Base-by-base conservation (phyloP, 2,888 invertebrate species). In the Carcina quercana region DNA sequence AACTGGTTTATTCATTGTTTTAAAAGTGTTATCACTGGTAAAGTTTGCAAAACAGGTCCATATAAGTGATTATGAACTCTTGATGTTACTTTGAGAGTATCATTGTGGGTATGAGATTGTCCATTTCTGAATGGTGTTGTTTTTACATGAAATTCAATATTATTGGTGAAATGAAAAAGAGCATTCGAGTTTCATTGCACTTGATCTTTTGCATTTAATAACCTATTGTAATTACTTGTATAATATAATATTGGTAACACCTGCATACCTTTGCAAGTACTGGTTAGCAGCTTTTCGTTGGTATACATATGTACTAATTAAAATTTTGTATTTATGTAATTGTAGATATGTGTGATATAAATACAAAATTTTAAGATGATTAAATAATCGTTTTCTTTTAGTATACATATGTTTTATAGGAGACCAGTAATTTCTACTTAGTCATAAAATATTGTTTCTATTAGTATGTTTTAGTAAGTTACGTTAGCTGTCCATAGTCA, bases 321-420 rank as follows among this genome's bases (percentile, higher is more conserved):
- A 85, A 85, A 83, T 85, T 85, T 85, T 85, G 85, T 85, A 85
- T 85, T 85, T 85, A 84, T 85, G 73, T 76, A 76, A 79, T 84
- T 85, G 84, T 85, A 85, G 85, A 85, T 85, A 84, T 76, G 67
- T 74, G 76, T 78, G 69, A 79, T 78, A 76, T 80, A 83, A 85
- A 85, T 85, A 85, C 85, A 85, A 85, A 85, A 85, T 85, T 84
- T 84, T 85, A 83, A 79, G 61, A 74, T 68, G 50, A 68, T 65
- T 67, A 67, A 63, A 66, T 64, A 68, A 70, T 72, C 59, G 74
- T 75, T 80, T 79, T 80, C 74, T 79, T 80, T 80, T 69, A 30
- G 26, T 25, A 19, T 25, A 31, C 68, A 65, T 63, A 63, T 72
- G 64, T 68, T 74, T 74, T 70, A 62, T 68, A 64, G 72, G 59